Conservation (phyloP, 2,113 vertebrate genomes). For the Salvelinus fontinalis region DNA sequence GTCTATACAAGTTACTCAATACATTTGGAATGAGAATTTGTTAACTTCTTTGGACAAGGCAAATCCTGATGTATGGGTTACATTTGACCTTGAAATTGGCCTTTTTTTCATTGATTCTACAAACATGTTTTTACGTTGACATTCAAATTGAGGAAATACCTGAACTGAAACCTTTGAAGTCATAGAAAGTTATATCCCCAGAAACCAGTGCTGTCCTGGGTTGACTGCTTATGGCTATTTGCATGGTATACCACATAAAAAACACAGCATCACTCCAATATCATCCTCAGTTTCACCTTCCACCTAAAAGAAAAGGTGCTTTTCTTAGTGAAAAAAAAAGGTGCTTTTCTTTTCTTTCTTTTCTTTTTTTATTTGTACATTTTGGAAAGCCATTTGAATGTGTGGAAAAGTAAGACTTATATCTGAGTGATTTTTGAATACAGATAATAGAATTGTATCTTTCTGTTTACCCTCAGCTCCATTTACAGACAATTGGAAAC, state of each 20-base stretch:
- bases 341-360: no score
- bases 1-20: neutral
- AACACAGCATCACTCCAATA: neutral
- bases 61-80: neutral
- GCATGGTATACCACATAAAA: neutral
- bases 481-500: neutral
- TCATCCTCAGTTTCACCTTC: neutral
- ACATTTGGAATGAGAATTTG: neutral
- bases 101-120: neutral
- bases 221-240: no score
- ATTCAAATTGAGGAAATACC: neutral
- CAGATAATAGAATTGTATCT: neutral
- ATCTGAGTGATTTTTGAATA: neutral
- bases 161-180: no score
- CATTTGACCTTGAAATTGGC: neutral
- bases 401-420: neutral
- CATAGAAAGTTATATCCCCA: neutral
- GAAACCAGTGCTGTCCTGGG: no score
- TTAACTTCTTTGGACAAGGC: neutral
- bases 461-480: neutral
- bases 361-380: neutral
- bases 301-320: no score
- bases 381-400: slow-evolving; percentile 1
- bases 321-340: no score
- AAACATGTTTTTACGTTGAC: neutral